Percentiles rank a stretch among this genome's conserved stretches.
Evolutionary conservation across 1,140 invertebrate genomes (phyloP).

Genomic region (Heterodera carotae): DNA sequence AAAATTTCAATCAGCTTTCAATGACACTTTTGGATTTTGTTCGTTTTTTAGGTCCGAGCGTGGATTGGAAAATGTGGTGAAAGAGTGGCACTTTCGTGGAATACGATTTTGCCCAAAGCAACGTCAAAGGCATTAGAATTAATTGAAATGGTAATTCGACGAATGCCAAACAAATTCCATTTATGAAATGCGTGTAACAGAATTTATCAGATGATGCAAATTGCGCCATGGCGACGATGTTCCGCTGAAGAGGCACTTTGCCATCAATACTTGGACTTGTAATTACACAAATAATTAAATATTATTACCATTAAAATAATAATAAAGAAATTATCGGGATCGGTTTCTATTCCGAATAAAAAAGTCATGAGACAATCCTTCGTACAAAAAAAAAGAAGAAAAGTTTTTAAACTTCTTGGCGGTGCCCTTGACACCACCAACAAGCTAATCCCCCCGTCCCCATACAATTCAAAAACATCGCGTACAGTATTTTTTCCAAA

Average conservation of each 20-base stretch:
- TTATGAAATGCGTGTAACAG: not conserved
- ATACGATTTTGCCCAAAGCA: slow-evolving; percentile 48
- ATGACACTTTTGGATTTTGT: not conserved
- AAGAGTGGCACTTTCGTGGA: slow-evolving; percentile 31
- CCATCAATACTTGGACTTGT: slow-evolving; percentile 53
- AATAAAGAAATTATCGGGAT: too few species aligned
- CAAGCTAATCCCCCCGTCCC: too few species aligned
- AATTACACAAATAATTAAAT: slow-evolving; percentile 13
- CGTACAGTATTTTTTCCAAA: too few species aligned
- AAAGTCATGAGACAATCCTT: too few species aligned
- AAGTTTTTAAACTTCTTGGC: too few species aligned
- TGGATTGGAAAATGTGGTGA: slow-evolving; percentile 43
- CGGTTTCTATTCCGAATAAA: too few species aligned
- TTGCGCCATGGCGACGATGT: slow-evolving; percentile 48
- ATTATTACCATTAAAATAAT: too few species aligned
- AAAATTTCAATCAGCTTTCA: not conserved
- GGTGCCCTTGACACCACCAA: too few species aligned
- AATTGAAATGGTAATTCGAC: slow-evolving; percentile 30
- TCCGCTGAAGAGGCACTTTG: slow-evolving; percentile 54
- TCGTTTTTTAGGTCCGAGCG: slow-evolving; percentile 18
- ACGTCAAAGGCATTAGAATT: slow-evolving; percentile 45
- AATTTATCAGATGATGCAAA: slow-evolving; percentile 35
- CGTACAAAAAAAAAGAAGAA: too few species aligned
- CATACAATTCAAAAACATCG: too few species aligned
- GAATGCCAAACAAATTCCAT: not conserved